Evolutionary conservation across 1,140 invertebrate species (phyloP).

Genomic region (Diabrotica virgifera): DNA sequence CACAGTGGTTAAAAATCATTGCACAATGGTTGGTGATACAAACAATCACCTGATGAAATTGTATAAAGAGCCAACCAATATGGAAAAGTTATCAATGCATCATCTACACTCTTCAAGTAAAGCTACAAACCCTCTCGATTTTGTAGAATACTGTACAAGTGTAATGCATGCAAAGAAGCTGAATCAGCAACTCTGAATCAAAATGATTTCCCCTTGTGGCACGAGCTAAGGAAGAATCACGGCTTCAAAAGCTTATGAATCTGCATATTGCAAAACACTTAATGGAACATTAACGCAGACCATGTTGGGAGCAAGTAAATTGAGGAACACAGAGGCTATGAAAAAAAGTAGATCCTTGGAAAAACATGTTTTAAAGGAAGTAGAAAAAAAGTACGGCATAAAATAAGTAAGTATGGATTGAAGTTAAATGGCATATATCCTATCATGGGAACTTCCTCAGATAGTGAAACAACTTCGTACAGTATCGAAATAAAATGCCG

Average conservation of each 20-base stretch:
- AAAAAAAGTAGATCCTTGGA: constrained; percentile 15
- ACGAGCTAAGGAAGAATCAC: constrained; percentile 44
- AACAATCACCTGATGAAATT: background rate
- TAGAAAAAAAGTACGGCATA: constrained; percentile 12
- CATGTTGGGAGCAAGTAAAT: constrained; percentile 41
- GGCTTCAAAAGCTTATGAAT: constrained; percentile 46
- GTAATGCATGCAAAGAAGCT: constrained; percentile 19
- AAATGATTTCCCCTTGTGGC: constrained; percentile 34
- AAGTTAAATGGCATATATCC: constrained; percentile 19
- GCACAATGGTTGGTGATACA: background rate
- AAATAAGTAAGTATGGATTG: too few species aligned
- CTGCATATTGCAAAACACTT: constrained; percentile 37
- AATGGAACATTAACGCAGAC: constrained; percentile 38
- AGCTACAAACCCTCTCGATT: background rate
- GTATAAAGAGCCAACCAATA: background rate
- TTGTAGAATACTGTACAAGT: background rate
- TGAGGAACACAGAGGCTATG: constrained; percentile 31
- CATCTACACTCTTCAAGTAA: background rate
- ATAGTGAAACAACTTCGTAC: constrained; percentile 36
- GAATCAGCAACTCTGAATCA: constrained; percentile 31
- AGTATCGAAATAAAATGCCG: constrained; percentile 45
- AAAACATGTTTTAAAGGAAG: constrained; percentile 8
- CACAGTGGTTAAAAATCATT: background rate
- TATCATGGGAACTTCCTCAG: constrained; percentile 44
- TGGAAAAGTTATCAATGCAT: background rate